These are phyloP conservation scores for Lasioglossum lativentre DNA, from an alignment of 2,888 invertebrate genomes.

Conservation along the genomic window DNA sequence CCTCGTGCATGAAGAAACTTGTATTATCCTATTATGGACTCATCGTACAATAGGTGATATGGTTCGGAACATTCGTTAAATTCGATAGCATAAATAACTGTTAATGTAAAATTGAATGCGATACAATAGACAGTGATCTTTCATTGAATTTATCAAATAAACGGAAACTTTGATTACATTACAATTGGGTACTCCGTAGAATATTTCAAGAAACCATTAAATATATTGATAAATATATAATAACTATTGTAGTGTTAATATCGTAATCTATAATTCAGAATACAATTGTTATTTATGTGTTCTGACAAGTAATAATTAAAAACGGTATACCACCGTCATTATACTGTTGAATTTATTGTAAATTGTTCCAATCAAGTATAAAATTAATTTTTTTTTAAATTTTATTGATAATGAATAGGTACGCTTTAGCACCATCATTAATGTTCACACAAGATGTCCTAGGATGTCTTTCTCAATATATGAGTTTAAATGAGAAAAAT, in stretches of 20 bases:
- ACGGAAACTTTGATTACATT: neutral
- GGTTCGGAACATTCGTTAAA: slow-evolving; percentile 30
- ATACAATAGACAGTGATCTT: neutral
- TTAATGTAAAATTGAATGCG: slow-evolving; percentile 12
- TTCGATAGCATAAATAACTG: neutral
- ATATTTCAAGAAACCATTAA: neutral
- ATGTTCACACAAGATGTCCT: too few species aligned
- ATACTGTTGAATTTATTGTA: neutral
- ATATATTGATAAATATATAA: neutral
- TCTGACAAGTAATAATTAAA: too few species aligned
- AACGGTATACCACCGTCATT: neutral
- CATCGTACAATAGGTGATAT: slow-evolving; percentile 39
- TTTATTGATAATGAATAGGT: neutral
- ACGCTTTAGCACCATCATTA: too few species aligned
- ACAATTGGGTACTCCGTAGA: neutral
- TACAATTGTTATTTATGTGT: neutral
- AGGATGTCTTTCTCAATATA: too few species aligned
- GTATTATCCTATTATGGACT: slow-evolving; percentile 69
- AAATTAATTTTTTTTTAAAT: neutral
- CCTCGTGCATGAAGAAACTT: slow-evolving; percentile 55
- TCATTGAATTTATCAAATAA: neutral
- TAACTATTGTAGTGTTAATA: neutral
- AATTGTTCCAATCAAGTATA: neutral
- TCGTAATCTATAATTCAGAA: neutral
- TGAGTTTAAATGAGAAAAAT: too few species aligned